Percentiles rank a stretch among this genome's conserved stretches.
Evolutionary conservation across 2,113 vertebrate genomes (phyloP).

Genomic region (Tilapia sparmanii): DNA sequence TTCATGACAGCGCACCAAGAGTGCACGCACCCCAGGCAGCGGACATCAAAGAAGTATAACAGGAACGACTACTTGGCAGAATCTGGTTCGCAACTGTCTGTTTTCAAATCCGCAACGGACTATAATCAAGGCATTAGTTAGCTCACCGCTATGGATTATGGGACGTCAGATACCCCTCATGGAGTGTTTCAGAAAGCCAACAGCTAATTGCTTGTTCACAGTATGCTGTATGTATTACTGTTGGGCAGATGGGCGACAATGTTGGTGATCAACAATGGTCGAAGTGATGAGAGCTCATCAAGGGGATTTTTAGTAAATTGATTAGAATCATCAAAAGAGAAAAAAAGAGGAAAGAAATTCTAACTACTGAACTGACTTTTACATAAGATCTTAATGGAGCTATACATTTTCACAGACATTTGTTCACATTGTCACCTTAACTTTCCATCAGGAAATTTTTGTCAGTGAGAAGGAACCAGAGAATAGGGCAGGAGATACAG

Average conservation of each 20-base stretch:
- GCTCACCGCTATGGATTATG: neutral
- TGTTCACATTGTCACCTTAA: neutral
- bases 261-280: neutral
- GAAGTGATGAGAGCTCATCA: neutral
- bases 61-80: neutral
- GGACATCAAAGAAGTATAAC: neutral
- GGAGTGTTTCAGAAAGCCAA: neutral
- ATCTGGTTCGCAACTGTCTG: neutral
- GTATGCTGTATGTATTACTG: neutral
- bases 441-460: neutral
- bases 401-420: neutral
- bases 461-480: neutral
- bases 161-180: neutral
- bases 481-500: neutral
- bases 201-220: neutral
- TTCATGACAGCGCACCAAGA: neutral
- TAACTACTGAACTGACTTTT: neutral
- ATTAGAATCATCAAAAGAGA: neutral
- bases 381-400: neutral
- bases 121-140: neutral
- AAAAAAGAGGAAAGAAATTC: accelerated
- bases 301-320: neutral
- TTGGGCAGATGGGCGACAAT: neutral
- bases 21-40: neutral
- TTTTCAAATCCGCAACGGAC: neutral